Evolutionary conservation across 2,113 vertebrate species (phyloP).

Genomic region (Puffinus mauretanicus): DNA sequence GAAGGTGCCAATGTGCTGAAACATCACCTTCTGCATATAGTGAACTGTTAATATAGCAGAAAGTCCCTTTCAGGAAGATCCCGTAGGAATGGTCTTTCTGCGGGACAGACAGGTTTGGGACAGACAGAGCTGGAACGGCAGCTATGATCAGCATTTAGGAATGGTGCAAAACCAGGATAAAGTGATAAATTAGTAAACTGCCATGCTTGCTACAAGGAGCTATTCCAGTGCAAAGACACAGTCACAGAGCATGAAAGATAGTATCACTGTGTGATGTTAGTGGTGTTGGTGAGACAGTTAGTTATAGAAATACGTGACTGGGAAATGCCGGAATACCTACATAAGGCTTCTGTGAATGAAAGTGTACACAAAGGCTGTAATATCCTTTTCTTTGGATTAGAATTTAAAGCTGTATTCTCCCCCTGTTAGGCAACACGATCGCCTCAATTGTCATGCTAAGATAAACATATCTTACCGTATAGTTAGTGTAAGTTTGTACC

Average conservation of each 20-base stretch:
- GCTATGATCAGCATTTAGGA: neutral
- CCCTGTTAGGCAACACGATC: accelerated
- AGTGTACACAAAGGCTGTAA: neutral
- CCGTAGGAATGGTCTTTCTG: neutral
- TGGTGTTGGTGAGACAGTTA: neutral
- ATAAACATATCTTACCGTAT: neutral
- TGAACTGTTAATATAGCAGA: neutral
- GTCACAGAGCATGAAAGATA: neutral
- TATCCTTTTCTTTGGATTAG: neutral
- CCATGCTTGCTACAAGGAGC: neutral
- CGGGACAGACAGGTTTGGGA: neutral
- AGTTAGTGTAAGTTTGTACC: neutral
- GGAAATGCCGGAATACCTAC: neutral
- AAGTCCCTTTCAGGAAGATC: neutral
- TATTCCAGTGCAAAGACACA: neutral
- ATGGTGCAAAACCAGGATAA: neutral
- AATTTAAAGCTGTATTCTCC: neutral
- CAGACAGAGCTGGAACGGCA: neutral
- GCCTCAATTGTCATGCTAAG: neutral
- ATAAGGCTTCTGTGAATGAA: neutral
- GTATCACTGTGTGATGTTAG: neutral
- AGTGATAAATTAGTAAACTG: neutral
- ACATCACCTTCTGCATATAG: neutral
- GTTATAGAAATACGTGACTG: neutral
- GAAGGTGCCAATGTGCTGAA: neutral